Percentiles rank a stretch among this genome's conserved stretches.
These are phyloP conservation scores for Rhogogaster chlorosoma DNA, from an alignment of 2,888 invertebrate species.

Conservation along the genomic window DNA sequence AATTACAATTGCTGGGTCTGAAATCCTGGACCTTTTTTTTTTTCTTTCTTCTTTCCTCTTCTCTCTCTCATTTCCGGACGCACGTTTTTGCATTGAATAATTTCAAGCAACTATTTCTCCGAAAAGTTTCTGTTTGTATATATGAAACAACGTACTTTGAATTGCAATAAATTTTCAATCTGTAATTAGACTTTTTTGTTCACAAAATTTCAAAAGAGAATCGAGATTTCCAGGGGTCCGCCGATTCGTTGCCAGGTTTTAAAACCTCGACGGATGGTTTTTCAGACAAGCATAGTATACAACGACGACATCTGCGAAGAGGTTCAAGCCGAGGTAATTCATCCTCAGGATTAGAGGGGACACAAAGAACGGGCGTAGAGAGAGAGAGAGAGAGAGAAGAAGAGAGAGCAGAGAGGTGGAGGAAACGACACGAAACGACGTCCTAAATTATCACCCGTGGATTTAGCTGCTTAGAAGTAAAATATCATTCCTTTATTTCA, in stretches of 20 bases:
- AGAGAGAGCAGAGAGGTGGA: not conserved
- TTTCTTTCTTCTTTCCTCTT: not conserved
- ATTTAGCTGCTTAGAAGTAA: conserved; percentile 50
- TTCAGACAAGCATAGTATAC: not conserved
- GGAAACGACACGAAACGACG: conserved; percentile 48
- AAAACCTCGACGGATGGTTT: not conserved
- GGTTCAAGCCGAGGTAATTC: conserved; percentile 48
- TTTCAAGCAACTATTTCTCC: not conserved
- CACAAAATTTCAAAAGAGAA: not conserved
- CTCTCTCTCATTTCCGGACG: not conserved
- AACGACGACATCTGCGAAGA: conserved; percentile 37
- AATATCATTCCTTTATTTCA: conserved; percentile 51
- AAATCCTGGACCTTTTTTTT: not conserved
- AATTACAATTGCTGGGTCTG: conserved; percentile 8
- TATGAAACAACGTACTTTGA: not conserved
- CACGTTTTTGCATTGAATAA: not conserved
- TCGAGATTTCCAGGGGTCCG: not conserved
- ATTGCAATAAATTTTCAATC: not conserved
- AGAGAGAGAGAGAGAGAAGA: too few species aligned
- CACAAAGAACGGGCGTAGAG: conserved; percentile 37
- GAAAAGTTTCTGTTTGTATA: not conserved
- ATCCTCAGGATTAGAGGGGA: conserved; percentile 50
- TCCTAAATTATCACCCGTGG: conserved; percentile 52
- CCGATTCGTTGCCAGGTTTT: not conserved
- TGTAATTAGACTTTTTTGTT: not conserved